Conservation (phyloP, 2,113 vertebrate genomes). For the Uria lomvia region DNA sequence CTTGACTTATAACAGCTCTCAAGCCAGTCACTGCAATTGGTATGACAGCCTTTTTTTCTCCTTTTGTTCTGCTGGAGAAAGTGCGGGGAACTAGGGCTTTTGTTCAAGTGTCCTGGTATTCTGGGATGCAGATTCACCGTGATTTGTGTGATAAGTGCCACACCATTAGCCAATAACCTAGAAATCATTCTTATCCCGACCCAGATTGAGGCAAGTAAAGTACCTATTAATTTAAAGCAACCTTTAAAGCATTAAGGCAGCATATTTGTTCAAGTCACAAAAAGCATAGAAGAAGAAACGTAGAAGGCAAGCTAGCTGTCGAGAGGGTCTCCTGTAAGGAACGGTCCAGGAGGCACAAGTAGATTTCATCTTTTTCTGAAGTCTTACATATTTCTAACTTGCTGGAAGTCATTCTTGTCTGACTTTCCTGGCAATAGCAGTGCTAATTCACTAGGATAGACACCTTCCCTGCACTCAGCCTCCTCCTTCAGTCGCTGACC, state of each 20-base stretch:
- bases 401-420: background rate
- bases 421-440: background rate
- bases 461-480: background rate
- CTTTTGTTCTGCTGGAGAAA: background rate
- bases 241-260: background rate
- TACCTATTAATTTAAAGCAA: background rate
- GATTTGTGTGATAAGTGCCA: background rate
- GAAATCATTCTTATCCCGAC: background rate
- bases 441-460: background rate
- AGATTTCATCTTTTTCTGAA: background rate
- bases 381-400: background rate
- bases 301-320: background rate
- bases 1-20: background rate
- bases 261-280: background rate
- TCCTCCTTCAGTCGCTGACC: fast-evolving
- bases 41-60: background rate
- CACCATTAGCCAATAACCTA: background rate
- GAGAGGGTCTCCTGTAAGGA: background rate
- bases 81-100: background rate
- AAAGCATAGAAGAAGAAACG: background rate
- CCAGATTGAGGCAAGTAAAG: background rate
- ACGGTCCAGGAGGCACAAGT: background rate
- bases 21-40: background rate
- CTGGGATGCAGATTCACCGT: background rate
- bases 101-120: background rate